phyloP scores from a whole-genome alignment of 2,797 vertebrate species.

The Alauda arvensis region DNA sequence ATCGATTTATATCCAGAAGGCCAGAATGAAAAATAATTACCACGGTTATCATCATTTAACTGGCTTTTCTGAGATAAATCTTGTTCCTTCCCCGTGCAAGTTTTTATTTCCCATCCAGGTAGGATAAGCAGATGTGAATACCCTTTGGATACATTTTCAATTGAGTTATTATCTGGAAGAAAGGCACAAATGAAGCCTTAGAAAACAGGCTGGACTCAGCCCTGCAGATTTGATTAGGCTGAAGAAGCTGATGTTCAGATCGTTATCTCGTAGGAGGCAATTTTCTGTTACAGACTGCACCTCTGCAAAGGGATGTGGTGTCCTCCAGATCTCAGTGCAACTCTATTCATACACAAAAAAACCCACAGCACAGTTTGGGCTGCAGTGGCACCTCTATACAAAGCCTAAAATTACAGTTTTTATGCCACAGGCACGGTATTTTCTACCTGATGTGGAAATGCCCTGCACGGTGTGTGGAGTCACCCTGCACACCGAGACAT shows the following conservation, averaged over 20 bases:
- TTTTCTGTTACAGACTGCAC: neutral
- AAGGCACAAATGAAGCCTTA: neutral
- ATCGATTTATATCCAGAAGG: neutral
- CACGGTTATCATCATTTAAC: neutral
- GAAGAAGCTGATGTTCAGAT: neutral
- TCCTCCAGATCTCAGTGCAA: neutral
- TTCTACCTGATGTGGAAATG: neutral
- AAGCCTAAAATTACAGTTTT: neutral
- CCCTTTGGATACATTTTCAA: neutral
- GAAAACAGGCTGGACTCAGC: neutral
- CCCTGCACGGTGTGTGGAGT: accelerated
- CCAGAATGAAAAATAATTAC: neutral
- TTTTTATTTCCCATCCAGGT: neutral
- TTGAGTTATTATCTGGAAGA: neutral
- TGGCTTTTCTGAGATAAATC: neutral
- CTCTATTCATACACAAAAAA: neutral
- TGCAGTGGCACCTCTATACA: neutral
- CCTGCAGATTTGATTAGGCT: neutral
- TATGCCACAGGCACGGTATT: neutral
- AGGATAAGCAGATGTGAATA: neutral
- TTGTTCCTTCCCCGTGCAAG: neutral
- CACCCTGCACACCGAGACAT: neutral
- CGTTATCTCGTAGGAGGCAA: neutral
- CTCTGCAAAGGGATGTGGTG: neutral
- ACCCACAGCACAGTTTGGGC: accelerated